Conservation (phyloP, 2,888 invertebrate genomes). For the Adelognathus sp. region DNA sequence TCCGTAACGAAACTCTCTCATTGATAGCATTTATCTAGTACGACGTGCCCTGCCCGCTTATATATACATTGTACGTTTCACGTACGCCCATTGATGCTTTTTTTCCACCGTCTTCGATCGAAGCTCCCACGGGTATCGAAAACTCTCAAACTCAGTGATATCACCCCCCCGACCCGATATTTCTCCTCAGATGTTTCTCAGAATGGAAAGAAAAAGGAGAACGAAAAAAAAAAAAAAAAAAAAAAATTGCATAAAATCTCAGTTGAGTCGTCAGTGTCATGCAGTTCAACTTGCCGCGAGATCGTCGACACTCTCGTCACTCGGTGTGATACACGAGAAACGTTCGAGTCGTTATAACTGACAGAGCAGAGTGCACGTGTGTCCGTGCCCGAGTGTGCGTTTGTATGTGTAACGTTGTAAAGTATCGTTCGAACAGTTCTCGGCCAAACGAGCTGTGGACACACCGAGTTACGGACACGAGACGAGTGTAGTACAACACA, state of each 20-base stretch:
- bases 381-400: too few relatives aligned
- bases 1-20: constrained; percentile 59
- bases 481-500: constrained; percentile 36
- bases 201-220: too few relatives aligned
- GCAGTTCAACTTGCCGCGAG: not conserved
- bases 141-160: not conserved
- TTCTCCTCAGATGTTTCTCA: too few relatives aligned
- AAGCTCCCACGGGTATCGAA: constrained; percentile 52
- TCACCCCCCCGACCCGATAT: too few relatives aligned
- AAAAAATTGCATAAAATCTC: not conserved
- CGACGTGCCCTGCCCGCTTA: constrained; percentile 24
- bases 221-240: not conserved
- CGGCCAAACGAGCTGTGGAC: constrained; percentile 33
- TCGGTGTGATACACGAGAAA: not conserved
- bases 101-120: too few relatives aligned
- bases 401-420: not conserved
- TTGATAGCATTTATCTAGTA: constrained; percentile 60
- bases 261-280: not conserved
- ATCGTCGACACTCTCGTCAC: not conserved
- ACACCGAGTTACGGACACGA: constrained; percentile 9
- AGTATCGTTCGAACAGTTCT: constrained; percentile 5
- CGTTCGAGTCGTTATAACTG: not conserved
- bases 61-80: constrained; percentile 20
- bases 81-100: constrained; percentile 26
- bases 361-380: not conserved